phyloP scores from a whole-genome alignment of 2,797 vertebrate species.

The Neosilurus hyrtlii region DNA sequence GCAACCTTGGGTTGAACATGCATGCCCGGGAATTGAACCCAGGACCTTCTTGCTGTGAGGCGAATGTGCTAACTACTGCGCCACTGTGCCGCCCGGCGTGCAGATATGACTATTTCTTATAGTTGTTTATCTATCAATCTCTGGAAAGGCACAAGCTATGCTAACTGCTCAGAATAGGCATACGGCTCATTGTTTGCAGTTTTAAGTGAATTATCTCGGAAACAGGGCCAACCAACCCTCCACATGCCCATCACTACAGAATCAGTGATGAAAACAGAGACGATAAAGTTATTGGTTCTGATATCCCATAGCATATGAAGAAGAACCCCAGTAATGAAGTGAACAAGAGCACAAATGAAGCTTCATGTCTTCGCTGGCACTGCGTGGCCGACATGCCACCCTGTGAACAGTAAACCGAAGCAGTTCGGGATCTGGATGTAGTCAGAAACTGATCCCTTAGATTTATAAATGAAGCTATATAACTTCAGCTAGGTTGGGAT shows the following conservation, averaged over 20 bases:
- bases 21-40: too few species aligned
- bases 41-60: too few species aligned
- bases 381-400: background rate
- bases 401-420: background rate
- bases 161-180: background rate
- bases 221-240: background rate
- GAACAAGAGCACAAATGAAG: background rate
- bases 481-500: background rate
- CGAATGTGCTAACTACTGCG: too few species aligned
- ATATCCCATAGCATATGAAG: background rate
- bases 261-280: background rate
- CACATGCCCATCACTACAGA: background rate
- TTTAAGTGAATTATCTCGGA: background rate
- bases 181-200: background rate
- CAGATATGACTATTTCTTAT: background rate
- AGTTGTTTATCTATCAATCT: background rate
- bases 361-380: background rate
- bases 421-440: background rate
- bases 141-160: background rate
- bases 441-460: background rate
- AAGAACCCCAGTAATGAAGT: background rate
- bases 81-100: too few species aligned
- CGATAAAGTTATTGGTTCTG: background rate
- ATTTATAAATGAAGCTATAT: slow-evolving; percentile 1
- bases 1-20: too few species aligned